Evolutionary conservation across 2,888 invertebrate species (phyloP), one percentile per base, ranked within the genome.

Genomic region (Caenorhabditis uteleia): DNA sequence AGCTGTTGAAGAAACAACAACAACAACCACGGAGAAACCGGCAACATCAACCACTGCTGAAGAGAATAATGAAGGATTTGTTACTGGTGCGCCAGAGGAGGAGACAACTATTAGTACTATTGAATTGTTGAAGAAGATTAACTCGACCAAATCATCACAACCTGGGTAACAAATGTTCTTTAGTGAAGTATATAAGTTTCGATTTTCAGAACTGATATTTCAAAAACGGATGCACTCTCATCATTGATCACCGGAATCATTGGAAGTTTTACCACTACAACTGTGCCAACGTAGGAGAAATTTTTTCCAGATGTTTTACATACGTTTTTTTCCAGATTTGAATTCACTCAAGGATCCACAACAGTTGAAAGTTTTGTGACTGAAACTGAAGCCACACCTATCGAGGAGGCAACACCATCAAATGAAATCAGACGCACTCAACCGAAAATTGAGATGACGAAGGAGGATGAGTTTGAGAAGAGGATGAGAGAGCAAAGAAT

Each of bases 181-280:
- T 29, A 29, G 29, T 6, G 29, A 29, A 8, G 6, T 29, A 29
- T 12, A 29, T 29, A 12, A 29, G 12, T 6, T 29, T 29, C 29
- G 12, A 6, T 29, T 46, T 47, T 36, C 25, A 50, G 40, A 36
- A 43, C 65, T 6, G 65, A 65, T 18, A 53, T 65, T 16, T 65
- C 65, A 10, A 65, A 65, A 18, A 48, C 65, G 6, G 70, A 70
- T 49, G 61, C 68, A 2, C 29, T 70, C 8, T 67, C 65, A 2
- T 64, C 64, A 12, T 43, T 70, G 2, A 70, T 70, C 43, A 68
- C 46, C 29, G 70, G 70, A 18, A 27, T 70, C 1, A 64, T 70
- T 16, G 70, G 70, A 31, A 51, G 51, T 0, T 54, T 60, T 20
- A 34, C 51, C 5, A 56, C 42, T 10, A 12, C 55, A 1, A 3